These are phyloP conservation scores for Anguilla megastoma DNA, from an alignment of 2,797 vertebrate species.

Conservation along the genomic window DNA sequence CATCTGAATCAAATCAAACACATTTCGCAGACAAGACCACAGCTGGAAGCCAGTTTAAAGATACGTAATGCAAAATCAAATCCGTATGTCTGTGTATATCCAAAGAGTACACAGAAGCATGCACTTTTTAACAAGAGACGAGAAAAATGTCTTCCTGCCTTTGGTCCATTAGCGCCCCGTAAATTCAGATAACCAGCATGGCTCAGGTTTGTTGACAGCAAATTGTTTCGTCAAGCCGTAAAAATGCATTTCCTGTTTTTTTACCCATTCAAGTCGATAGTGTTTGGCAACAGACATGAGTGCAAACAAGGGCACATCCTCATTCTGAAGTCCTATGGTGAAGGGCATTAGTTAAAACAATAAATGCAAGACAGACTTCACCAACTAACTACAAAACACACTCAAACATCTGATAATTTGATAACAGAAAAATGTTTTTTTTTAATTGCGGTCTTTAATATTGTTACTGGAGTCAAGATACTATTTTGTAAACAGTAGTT, in stretches of 20 bases:
- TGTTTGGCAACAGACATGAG: constrained; percentile 45
- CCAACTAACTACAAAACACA: constrained; percentile 50
- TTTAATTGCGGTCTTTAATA: too few species aligned
- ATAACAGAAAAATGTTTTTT: constrained; percentile 59
- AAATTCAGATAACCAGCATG: neutral
- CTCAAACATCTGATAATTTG: constrained; percentile 63
- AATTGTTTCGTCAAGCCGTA: neutral
- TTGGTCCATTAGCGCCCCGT: neutral
- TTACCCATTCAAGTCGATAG: constrained; percentile 29
- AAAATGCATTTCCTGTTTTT: constrained; percentile 34
- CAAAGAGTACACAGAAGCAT: neutral
- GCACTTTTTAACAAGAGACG: neutral
- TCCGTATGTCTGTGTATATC: neutral
- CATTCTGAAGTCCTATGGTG: constrained; percentile 59
- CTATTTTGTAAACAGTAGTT: too few species aligned
- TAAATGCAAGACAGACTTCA: constrained; percentile 55
- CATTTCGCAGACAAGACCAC: neutral
- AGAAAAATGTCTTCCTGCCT: constrained; percentile 9
- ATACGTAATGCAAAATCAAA: neutral
- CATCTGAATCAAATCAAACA: neutral
- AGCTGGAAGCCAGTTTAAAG: neutral
- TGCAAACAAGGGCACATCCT: constrained; percentile 36
- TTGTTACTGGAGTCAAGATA: too few species aligned
- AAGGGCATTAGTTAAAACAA: constrained; percentile 69
- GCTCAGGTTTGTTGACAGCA: neutral